phyloP scores from a whole-genome alignment of 35 echinoderm and acorn worm genomes.

The Eucidaris tribuloides region DNA sequence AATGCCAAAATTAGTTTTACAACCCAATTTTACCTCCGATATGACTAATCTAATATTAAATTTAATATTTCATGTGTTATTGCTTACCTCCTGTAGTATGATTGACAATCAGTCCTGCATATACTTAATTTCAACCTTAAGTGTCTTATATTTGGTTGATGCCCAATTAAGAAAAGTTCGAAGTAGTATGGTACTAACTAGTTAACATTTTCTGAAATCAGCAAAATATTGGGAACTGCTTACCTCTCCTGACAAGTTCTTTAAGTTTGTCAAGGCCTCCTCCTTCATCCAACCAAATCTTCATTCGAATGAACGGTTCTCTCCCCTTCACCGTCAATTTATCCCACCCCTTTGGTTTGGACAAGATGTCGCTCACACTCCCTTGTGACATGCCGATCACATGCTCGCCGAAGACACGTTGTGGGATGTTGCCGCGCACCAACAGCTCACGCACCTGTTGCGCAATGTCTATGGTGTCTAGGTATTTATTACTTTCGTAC shows the following conservation, averaged over 20 bases:
- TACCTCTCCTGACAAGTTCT: slow-evolving; percentile 70
- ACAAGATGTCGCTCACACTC: slow-evolving; percentile 92
- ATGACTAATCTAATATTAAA: too few species aligned
- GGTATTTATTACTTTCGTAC: slow-evolving; percentile 59
- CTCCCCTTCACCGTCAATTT: slow-evolving; percentile 83
- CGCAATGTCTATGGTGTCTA: slow-evolving; percentile 76
- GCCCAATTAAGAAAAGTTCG: too few species aligned
- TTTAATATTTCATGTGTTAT: too few species aligned
- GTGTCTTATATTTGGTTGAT: too few species aligned
- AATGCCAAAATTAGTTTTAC: too few species aligned
- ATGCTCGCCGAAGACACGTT: slow-evolving; percentile 78
- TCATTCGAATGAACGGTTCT: slow-evolving; percentile 97
- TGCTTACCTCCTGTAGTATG: too few species aligned
- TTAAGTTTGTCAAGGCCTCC: slow-evolving; percentile 72
- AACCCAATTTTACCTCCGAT: too few species aligned
- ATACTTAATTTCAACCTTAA: too few species aligned
- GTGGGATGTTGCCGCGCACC: slow-evolving; percentile 70
- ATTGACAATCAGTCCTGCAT: too few species aligned
- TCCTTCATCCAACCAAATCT: slow-evolving; percentile 81
- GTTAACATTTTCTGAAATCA: too few species aligned
- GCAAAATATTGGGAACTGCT: too few species aligned
- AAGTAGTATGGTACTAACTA: too few species aligned
- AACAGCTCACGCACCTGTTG: slow-evolving; percentile 71
- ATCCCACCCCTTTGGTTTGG: slow-evolving; percentile 84
- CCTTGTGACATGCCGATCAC: slow-evolving; percentile 95